Evolutionary conservation across 1,140 invertebrate genomes (phyloP), one percentile per base, ranked within the genome.

Genomic region (Drosophila aff.): DNA sequence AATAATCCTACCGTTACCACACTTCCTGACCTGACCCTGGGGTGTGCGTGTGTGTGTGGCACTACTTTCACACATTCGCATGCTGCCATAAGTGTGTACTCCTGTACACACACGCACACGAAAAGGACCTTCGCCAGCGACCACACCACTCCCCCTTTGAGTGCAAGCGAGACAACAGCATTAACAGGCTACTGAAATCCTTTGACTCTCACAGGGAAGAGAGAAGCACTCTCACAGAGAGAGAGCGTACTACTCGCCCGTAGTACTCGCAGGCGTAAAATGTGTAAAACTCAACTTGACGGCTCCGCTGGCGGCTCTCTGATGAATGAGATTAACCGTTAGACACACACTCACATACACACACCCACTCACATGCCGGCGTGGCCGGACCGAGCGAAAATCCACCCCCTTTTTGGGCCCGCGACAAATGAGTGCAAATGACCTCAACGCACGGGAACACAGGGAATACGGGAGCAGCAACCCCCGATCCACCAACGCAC

Each of bases 11-110:
- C 52, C 67, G 68, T 86, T 89, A 71, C 71, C 77, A 90, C 66
- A 84, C 74, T 81, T 81, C 85, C 81, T 89, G 84, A 89, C 85
- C 81, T 89, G 84, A 89, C 84, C 84, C 84, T 89, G 84, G 85
- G 53, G 62, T n/a, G 23, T 18, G n/a, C 18, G 49, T 69, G 67
- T 69, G 67, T 60, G 55, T 47, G 67, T 67, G 83, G 49, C 84
- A 89, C 83, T 87, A 87, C 83, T 87, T 89, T 89, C 76, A 87
- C 83, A 81, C 76, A 79, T 57, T 69, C 44, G 74, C 65, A 59
- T n/a, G 43, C 47, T 61, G 49, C 55, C 50, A 65, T 79, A 64
- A 61, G 52, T 79, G 67, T 62, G 58, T 69, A 66, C 53, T 65
- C 47, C 28, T 43, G 46, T 36, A 49, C 53, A 59, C 36, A 47